Evolutionary conservation across 2,888 invertebrate species (phyloP).

Genomic region (Archips xylosteana): DNA sequence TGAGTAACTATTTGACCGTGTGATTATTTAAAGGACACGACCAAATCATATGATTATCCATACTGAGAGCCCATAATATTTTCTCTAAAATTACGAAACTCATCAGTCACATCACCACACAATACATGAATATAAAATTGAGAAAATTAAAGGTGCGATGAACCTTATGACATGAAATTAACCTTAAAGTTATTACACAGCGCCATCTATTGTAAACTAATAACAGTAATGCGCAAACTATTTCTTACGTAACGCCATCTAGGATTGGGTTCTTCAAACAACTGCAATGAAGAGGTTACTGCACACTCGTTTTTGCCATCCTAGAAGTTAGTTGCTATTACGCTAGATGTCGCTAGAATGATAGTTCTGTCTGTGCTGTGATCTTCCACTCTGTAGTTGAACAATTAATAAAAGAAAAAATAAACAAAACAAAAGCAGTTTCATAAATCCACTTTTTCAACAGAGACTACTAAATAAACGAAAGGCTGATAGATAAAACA

Average conservation of each 20-base stretch:
- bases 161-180: background rate
- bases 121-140: no score
- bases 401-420: slow-evolving; percentile 50
- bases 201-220: background rate
- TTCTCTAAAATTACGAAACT: no score
- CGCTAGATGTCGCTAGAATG: slow-evolving; percentile 1
- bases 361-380: background rate
- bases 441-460: background rate
- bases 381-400: background rate
- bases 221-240: background rate
- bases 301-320: background rate
- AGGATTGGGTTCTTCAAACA: background rate
- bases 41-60: background rate
- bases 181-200: background rate
- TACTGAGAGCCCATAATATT: background rate
- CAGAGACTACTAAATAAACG: no score
- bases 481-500: background rate
- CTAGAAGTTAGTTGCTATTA: background rate
- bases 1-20: slow-evolving; percentile 18
- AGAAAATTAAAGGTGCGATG: background rate
- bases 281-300: background rate
- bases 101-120: no score
- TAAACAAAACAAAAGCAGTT: background rate
- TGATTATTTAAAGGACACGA: background rate
- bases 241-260: background rate